A percentile compares a stretch with the other conserved stretches of the same genome.
Evolutionary conservation across 2,888 invertebrate species (phyloP).

Genomic region (Chironomus riparius): DNA sequence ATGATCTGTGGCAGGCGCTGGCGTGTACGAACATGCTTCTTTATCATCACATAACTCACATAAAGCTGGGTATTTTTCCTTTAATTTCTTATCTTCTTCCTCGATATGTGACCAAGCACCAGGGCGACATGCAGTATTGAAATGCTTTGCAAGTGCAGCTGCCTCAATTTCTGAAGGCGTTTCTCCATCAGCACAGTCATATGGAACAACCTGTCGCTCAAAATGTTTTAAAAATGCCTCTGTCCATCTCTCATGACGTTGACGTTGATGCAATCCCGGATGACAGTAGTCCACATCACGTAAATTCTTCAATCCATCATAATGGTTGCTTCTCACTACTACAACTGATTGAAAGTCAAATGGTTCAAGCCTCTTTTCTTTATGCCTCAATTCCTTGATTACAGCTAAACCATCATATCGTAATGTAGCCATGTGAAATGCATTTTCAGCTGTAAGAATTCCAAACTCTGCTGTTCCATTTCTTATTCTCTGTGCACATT

Average conservation of each 20-base stretch:
- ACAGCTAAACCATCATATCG: constrained; percentile 43
- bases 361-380: constrained; percentile 40
- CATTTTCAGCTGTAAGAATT: constrained; percentile 52
- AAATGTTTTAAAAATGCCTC: constrained; percentile 53
- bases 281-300: constrained; percentile 52
- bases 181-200: constrained; percentile 35
- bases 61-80: constrained; percentile 46
- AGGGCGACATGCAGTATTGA: constrained; percentile 62
- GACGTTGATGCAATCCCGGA: constrained; percentile 49
- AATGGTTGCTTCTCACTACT: constrained; percentile 45
- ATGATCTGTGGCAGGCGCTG: constrained; percentile 39
- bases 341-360: constrained; percentile 53
- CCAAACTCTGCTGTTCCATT: constrained; percentile 50
- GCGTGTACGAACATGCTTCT: constrained; percentile 34
- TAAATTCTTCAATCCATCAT: constrained; percentile 45
- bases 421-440: constrained; percentile 46
- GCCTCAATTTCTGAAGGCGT: constrained; percentile 53
- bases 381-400: constrained; percentile 44
- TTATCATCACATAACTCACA: constrained; percentile 49
- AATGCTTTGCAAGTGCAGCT: constrained; percentile 51
- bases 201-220: constrained; percentile 41
- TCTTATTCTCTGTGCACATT: constrained; percentile 51
- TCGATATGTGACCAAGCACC: constrained; percentile 55
- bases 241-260: constrained; percentile 42
- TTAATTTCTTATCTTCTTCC: constrained; percentile 47